phyloP scores from a whole-genome alignment of 1,140 invertebrate genomes.

The Armadillidium nasatum region DNA sequence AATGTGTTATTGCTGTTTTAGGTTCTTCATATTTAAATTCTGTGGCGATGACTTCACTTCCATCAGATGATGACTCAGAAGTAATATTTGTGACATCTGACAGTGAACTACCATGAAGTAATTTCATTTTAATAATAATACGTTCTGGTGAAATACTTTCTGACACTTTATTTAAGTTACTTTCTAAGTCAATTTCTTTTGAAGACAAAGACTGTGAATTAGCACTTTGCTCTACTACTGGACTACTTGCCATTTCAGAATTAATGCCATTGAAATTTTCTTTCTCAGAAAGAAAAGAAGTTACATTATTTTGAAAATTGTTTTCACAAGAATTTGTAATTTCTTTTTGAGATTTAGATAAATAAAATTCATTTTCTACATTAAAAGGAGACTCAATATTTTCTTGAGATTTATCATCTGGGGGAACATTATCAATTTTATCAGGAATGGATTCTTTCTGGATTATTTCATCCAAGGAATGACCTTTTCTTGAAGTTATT shows the following conservation, averaged over 20 bases:
- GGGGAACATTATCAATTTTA: background rate
- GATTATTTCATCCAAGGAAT: slow-evolving; percentile 2
- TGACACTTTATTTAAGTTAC: background rate
- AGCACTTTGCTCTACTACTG: background rate
- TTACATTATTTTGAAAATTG: background rate
- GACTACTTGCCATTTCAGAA: background rate
- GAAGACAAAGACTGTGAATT: background rate
- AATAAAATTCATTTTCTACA: background rate
- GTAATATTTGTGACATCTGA: slow-evolving; percentile 1
- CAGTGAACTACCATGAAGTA: background rate
- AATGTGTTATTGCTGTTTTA: background rate
- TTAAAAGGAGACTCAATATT: background rate
- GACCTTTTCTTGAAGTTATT: background rate
- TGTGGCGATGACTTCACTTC: background rate
- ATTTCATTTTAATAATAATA: slow-evolving; percentile 1
- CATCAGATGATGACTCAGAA: background rate
- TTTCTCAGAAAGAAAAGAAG: background rate
- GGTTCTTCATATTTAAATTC: background rate
- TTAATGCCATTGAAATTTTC: background rate
- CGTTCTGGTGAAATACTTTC: background rate
- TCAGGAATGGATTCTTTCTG: background rate
- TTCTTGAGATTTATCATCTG: background rate
- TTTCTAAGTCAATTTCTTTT: background rate
- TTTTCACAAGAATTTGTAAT: background rate
- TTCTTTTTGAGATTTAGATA: background rate